Base-by-base conservation (phyloP, 2,888 invertebrate genomes). In the Ormyrus pomaceus region DNA sequence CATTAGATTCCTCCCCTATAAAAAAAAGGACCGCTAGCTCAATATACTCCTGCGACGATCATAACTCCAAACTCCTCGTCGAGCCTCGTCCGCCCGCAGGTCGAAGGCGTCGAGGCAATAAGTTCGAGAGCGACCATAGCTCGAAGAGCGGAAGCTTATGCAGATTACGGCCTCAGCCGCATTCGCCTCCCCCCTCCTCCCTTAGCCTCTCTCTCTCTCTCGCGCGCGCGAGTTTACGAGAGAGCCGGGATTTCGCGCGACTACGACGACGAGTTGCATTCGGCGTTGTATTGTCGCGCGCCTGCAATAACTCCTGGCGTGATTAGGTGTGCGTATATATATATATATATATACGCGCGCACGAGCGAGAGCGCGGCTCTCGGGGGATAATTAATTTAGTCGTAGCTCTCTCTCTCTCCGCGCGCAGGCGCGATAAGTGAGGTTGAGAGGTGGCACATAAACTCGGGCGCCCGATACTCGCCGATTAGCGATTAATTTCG, bases 301-400 rank as follows among this genome's bases (percentile, higher is more conserved):
- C 73, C 78, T 73, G 73, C 72, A 59, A 58, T 58, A 78, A 72
- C 77, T 71, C 34, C 34, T 56, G 65, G 72, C 51, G 77, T 78
- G 77, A 77, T 77, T 77, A 77, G 59, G 70, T n/a, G 34, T 10
- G 64, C 45, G 51, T 59, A 13, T 2, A 1, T 34, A 3, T 34
- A 34, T 58, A 34, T n/a, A 61, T 48, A 13, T 46, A 11, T 11
- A 10, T 2, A n/a, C 0, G 34, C 34, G 34, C 34, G 34, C 34
- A 11, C 13, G 19, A n/a, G 10, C n/a, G 55, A 10, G 55, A 2
- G 59, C 1, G 48, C 6, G 50, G 59, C 34, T 34, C 34, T 34
- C 34, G 70, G 58, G 48, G 19, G 55, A 68, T 78, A 78, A 78
- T 78, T 73, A 73, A 78, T 78, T 68, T 45, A 73, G 78, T 62